These are phyloP conservation scores for Ganaspis sp. DNA, from an alignment of 1,140 invertebrate species.

Conservation along the genomic window DNA sequence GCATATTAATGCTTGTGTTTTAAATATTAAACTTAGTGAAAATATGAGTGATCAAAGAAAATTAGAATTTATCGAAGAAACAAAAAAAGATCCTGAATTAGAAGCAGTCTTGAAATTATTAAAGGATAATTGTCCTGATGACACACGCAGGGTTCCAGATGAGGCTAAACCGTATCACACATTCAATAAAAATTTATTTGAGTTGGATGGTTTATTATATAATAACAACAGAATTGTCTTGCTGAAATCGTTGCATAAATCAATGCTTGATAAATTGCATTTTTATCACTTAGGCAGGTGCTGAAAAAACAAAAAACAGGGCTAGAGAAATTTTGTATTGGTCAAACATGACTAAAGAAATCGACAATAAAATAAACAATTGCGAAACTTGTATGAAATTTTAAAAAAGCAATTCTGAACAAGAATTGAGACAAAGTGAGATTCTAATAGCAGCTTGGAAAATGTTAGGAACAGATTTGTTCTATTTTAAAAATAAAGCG, in stretches of 20 bases:
- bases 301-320: neutral
- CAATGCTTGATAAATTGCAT: neutral
- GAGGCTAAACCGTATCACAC: constrained; percentile 12
- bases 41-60: neutral
- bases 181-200: neutral
- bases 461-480: too few relatives aligned
- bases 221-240: neutral
- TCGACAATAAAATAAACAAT: neutral
- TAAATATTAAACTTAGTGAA: neutral
- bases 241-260: neutral
- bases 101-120: neutral
- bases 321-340: neutral
- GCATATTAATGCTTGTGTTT: neutral
- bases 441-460: neutral
- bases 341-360: neutral
- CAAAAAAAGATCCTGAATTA: neutral
- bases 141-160: neutral
- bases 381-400: neutral
- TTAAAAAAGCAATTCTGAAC: neutral
- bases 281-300: neutral
- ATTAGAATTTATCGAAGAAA: neutral
- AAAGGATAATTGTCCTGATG: neutral
- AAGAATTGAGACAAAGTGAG: neutral
- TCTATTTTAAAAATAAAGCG: too few relatives aligned
- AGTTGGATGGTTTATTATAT: neutral